Base-by-base conservation (phyloP, 64 coral and sea anemone genomes). In the Montipora efflorescens region DNA sequence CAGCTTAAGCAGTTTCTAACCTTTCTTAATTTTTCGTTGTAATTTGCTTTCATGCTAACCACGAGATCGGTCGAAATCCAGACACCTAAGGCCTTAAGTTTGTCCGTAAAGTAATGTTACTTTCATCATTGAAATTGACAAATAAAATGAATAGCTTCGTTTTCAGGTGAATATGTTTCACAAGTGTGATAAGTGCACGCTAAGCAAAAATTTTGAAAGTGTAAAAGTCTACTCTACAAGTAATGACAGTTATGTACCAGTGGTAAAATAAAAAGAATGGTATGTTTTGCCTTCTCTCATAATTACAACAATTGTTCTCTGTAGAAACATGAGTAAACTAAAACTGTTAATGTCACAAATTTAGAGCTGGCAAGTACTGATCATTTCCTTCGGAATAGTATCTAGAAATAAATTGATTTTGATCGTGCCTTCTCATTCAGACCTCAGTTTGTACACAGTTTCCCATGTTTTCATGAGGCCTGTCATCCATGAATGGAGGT, bases 401-500 rank as follows among this genome's bases (percentile, higher is more conserved):
- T 14, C 62, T 66, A 61, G 57, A 61, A 87, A n/a, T 61, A 59
- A 61, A 87, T n/a, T 19, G 53, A 87, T 87, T 87, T 87, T 79
- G 77, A 48, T 15, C 7, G 5, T 79, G 50, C 50, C 50, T 79
- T 23, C 14, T 83, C 52, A 61, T 28, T 61, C 36, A 59, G 52
- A 83, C 23, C 55, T 48, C 6, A 83, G 20, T 59, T 88, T 0
- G 59, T 88, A 53, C 36, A 70, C n/a, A 46, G 64, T 51, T 76
- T 76, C 88, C 76, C 76, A 12, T 78, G 76, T 69, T 80, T 66
- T 51, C 48, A 83, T 76, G 16, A 28, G 61, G 15, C 81, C 80
- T 76, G 44, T 57, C 79, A 92, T 92, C 90, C 68, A 92, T 0
- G 47, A 21, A 47, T 92, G 90, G 3, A 92, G 90, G 8, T 92